Evolutionary conservation across 2,888 invertebrate genomes (phyloP), one percentile per base, ranked within the genome.

Genomic region (Lapara coniferarum): DNA sequence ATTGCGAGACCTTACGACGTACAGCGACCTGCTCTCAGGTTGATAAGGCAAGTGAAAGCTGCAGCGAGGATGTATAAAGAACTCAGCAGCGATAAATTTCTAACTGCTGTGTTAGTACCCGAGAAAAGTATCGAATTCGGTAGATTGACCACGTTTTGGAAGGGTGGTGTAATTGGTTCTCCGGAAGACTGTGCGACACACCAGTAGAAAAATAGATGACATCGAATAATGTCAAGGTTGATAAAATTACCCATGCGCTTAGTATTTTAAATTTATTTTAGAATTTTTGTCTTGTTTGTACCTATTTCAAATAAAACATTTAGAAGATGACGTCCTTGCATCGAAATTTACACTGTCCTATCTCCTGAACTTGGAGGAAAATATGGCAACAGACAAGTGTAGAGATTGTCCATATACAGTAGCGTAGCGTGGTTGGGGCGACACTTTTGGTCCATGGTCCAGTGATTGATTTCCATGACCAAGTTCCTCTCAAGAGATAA

Each of bases 341-440:
- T 44, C 59, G 46, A 44, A 12, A 46, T 10, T 10, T 44, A 46
- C 79, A 0, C 10, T 79, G 0, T 13, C 53, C 1, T 76, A 80
- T 59, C 71, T 75, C 7, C 63, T 80, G 4, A 44, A 67, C 6
- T 19, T 75, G 19, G 77, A 79, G 66, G 12, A 72, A 12, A 70
- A 70, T 2, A 66, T 81, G 19, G 73, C 71, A 14, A 55, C 78
- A 44, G 52, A 78, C 5, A 81, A 80, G 53, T 53, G 70, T 16
- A 78, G 80, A 78, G 56, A 70, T 14, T 66, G 30, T 71, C 4
- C 71, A 70, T 25, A 25, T 25, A 2, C 25, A 25, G 25, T 25
- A 2, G 25, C 25, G 25, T 25, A 25, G 25, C 25, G 2, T 25
- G 2, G 25, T 25, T 25, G 25, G 25, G 25, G 25, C 25, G 1